Evolutionary conservation across 2,113 vertebrate species (phyloP), one percentile per base, ranked within the genome.

Genomic region (Myocastor coypus): DNA sequence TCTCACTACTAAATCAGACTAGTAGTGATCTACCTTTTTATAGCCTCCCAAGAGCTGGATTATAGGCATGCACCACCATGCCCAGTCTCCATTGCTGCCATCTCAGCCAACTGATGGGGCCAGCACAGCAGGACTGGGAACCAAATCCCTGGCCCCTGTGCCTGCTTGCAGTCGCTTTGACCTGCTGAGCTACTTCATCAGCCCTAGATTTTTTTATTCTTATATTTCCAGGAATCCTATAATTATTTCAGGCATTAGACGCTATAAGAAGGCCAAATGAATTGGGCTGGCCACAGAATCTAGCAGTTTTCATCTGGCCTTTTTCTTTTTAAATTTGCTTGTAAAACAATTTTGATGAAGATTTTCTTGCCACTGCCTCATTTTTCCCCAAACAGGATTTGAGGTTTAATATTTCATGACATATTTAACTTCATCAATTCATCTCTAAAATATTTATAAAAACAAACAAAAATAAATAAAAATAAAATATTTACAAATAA

Each of bases 381-480:
- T 64, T 52, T 66, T 61, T 86, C 30, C 34, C 42, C 61, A 0
- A 80, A 46, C 77, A 71, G 2, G 9, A 55, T 77, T 52, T 50
- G 26, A 84, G 3, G 3, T 22, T 66, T 64, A 96, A 86, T 84
- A 87, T 52, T 85, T 87, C 37, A 42, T 28, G 73, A 87, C 75
- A 89, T 92, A 95, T 77, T 84, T 86, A 69, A 63, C 4, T 19
- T 69, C 34, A 71, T 52, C 40, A 24, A 6, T 85, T 95, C 20
- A 89, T 61, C 89, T 28, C 40, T 59, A 87, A 93, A 81, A 30
- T 14, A 57, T 37, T 88, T 91, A 64, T 19, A 84, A 94, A 66
- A n/a, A n/a, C n/a, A n/a, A n/a, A n/a, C n/a, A n/a, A n/a, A n/a
- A n/a, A n/a, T n/a, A n/a, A n/a, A n/a, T n/a, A n/a, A n/a, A n/a